Evolutionary conservation across 37 sponge, comb jelly and placozoan genomes (phyloP), one percentile per base, ranked within the genome.

Genomic region (Agelas oroides): DNA sequence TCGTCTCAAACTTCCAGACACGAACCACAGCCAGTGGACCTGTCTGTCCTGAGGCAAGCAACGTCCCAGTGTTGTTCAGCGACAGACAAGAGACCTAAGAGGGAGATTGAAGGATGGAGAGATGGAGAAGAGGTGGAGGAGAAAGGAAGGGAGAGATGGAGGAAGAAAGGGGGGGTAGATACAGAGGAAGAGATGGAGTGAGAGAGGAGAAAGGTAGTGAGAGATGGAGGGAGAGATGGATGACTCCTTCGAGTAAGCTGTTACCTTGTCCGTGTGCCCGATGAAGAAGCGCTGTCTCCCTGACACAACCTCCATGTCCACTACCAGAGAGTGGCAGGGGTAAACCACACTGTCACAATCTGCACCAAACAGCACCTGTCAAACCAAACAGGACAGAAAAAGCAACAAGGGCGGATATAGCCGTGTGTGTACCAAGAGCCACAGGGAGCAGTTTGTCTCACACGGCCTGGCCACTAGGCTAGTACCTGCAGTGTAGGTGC

Each of bases 221-320:
- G 46, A 46, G 46, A 46, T 46, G 46, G 46, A 46, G 46, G 46
- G 46, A 12, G 46, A 46, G 46, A 12, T 46, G 8, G 46, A 46
- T 46, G 8, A n/a, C n/a, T n/a, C n/a, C n/a, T n/a, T n/a, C n/a
- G n/a, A n/a, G n/a, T n/a, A 12, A 46, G 8, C 8, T 46, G 6
- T 8, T 46, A 95, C 96, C 87, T 90, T 92, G 57, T 88, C 89
- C 6, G 94, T 89, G 54, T 98, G 98, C 0, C 98, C 98, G 24
- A 92, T 76, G 36, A 96, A 89, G 36, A 93, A 79, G 53, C 76
- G 72, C 60, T 98, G 98, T 34, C 83, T 17, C 63, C 79, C 64
- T 5, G 88, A 70, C 17, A 15, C 65, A 34, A 90, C 82, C 31
- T 89, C 87, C 87, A 89, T 83, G 64, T 66, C 81, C 38, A 98